Base-by-base conservation (phyloP, 1,140 invertebrate species). In the Saccostrea echinata region DNA sequence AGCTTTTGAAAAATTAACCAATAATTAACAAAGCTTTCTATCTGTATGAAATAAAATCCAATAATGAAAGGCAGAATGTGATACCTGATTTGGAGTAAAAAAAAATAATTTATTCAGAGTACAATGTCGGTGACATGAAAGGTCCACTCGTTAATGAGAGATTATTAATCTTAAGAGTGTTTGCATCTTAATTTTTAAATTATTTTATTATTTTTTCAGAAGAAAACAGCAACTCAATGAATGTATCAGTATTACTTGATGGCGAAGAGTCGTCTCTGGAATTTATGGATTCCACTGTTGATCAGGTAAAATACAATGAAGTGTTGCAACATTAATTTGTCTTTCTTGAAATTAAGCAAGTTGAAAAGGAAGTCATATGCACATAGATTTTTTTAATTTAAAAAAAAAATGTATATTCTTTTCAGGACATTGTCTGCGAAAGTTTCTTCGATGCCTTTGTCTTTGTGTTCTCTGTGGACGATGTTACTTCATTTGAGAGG, bases 401-500 rank as follows among this genome's bases (percentile, higher is more conserved):
- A 12, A 11, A 71, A 76, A 16, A 3, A 27, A 12, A 76, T 76
- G 2, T 30, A 43, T 43, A 43, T 76, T 18, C 84, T 64, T 85
- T 85, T 30, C 85, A 90, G 90, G 84, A 83, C 21, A 57, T 27
- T 76, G 68, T 87, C 55, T 90, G 89, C 11, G 84, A 86, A 3
- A 18, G 88, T 9, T 84, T 85, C 21, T 81, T 84, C 6, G 98
- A 99, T 93, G 98, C 97, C 3, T 98, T 98, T 95, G 97, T 98
- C 92, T 97, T 99, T 88, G 97, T 98, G 1, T 99, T 98, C 95
- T 98, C 97, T 1, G 97, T 98, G 43, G 97, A 97, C 12, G 98
- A 99, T 94, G 95, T 97, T 33, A 93, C 96, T 30, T 98, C 97
- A 90, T 94, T 92, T 86, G 83, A 90, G 9, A 55, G 71, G 0